Percentiles rank a stretch among this genome's conserved stretches.
These are phyloP conservation scores for Coturnix japonica DNA, from an alignment of 2,113 vertebrate genomes.

Conservation along the genomic window DNA sequence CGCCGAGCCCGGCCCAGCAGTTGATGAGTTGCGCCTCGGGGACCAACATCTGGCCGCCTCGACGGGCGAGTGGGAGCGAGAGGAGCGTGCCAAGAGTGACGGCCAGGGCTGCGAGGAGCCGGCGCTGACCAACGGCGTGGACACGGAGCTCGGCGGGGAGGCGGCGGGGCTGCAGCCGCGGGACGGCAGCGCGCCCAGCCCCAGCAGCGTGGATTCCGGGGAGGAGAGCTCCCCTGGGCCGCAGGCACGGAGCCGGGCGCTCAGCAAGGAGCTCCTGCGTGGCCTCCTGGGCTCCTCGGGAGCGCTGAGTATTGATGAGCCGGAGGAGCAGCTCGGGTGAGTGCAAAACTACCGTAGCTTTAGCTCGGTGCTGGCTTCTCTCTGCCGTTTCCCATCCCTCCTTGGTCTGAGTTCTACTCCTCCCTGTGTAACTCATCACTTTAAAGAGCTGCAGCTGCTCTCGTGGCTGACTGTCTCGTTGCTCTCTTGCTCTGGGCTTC, in stretches of 20 bases:
- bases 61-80: not conserved
- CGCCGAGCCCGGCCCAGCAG: not conserved
- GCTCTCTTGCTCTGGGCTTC: not conserved
- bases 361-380: fast-evolving
- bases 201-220: not conserved
- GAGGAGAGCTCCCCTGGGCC: not conserved
- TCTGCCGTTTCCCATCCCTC: not conserved
- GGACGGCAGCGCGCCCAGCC: not conserved
- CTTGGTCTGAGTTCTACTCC: not conserved
- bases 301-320: not conserved
- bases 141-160: not conserved
- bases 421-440: not conserved
- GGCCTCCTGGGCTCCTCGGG: not conserved
- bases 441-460: slow-evolving; percentile 41
- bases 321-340: slow-evolving; percentile 59
- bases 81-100: fast-evolving
- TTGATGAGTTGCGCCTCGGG: too few relatives aligned
- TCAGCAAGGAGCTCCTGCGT: not conserved
- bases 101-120: not conserved
- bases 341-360: fast-evolving
- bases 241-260: not conserved
- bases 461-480: not conserved
- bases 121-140: not conserved
- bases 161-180: not conserved
- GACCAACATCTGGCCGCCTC: not conserved